A percentile compares a stretch with the other conserved stretches of the same genome.
These are phyloP conservation scores for Beroe forskalii DNA, from an alignment of 37 sponge, comb jelly and placozoan genomes.

Conservation along the genomic window DNA sequence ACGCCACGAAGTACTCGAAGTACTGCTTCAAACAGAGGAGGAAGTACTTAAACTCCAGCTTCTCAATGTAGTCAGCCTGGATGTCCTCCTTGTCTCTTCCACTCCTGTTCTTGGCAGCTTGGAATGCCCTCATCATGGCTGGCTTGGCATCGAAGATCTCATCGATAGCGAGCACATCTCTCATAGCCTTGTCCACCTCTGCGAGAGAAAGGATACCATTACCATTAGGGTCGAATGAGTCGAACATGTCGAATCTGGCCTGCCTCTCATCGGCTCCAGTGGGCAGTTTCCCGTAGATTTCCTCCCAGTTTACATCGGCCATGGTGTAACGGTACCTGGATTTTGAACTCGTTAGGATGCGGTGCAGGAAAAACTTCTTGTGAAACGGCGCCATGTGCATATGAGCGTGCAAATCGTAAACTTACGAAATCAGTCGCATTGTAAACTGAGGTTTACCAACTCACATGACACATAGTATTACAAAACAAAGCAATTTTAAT, in stretches of 20 bases:
- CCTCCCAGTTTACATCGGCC: conserved; percentile 49
- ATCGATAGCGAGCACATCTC: conserved; percentile 50
- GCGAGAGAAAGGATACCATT: conserved; percentile 64
- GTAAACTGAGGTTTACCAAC: no score
- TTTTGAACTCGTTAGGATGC: no score
- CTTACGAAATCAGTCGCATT: no score
- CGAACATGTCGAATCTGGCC: background rate
- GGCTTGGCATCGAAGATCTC: conserved; percentile 66
- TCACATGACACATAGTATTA: no score
- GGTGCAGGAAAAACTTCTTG: no score
- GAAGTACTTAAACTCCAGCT: conserved; percentile 42
- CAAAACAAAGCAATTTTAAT: no score
- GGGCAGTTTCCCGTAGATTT: conserved; percentile 46
- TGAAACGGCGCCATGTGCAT: no score
- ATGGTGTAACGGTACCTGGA: no score
- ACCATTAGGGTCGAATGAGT: conserved; percentile 44
- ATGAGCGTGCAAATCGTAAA: no score
- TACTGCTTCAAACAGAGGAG: background rate
- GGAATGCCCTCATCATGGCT: conserved; percentile 61
- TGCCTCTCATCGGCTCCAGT: conserved; percentile 23
- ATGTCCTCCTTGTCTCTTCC: background rate
- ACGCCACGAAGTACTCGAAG: conserved; percentile 64
- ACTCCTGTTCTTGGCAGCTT: conserved; percentile 29
- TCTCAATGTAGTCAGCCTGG: conserved; percentile 38
- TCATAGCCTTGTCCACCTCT: conserved; percentile 60